Evolutionary conservation across 2,888 invertebrate genomes (phyloP), one percentile per base, ranked within the genome.

Genomic region (Parelbella ahira): DNA sequence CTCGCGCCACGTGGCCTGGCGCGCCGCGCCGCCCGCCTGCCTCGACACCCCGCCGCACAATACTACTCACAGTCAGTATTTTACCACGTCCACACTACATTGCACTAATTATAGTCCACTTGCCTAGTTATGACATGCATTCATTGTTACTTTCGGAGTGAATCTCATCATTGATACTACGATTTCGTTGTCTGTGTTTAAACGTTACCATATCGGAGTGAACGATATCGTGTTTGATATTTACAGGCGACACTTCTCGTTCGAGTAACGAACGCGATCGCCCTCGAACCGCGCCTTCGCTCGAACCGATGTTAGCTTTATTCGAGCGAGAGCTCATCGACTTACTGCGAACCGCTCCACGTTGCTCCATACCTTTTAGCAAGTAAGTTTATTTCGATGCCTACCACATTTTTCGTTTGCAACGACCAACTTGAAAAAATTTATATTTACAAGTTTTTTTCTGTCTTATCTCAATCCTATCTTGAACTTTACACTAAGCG

Each of bases 311-410:
- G 73, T 73, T 96, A 48, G 91, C 91, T 37, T 89, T 96, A 60
- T 93, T 98, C 56, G 94, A 96, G 48, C 90, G 96, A 1, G 98
- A 98, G 76, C 89, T 97, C 9, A 91, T 95, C 0, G 97, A 97
- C 68, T 77, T 97, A 44, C 83, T 97, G 45, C 94, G 94, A 60
- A 94, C 93, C 33, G 92, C 93, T 10, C 93, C 95, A 0, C 91
- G 93, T 50, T 94, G 96, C 61, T 93, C 94, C 42, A 91, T 98
- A 78, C 91, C 93, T 2, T 88, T 88, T 50, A 87, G 84, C 84
- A 86, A 87, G 88, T 88, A 11, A 64, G 86, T 8, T 8, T 19
- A 11, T 24, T n/a, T 1, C n/a, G n/a, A n/a, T n/a, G n/a, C n/a
- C n/a, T n/a, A n/a, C 3, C 13, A 18, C 7, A 5, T 28, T 15